Evolutionary conservation across 2,797 vertebrate species (phyloP).

Genomic region (Cetoscarus ocellatus): DNA sequence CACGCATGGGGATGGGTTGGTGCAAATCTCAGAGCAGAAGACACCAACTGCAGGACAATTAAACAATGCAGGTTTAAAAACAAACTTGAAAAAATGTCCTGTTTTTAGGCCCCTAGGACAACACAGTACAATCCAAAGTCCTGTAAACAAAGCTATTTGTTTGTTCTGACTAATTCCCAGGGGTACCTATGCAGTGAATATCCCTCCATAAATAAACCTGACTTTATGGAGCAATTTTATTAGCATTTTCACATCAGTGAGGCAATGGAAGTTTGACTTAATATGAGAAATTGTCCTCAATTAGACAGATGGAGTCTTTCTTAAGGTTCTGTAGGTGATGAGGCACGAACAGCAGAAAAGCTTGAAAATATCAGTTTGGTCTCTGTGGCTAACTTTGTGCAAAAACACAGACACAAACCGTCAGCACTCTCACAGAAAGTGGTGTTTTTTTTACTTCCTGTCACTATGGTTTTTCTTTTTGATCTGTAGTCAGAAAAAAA

Average conservation of each 20-base stretch:
- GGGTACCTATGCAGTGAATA: conserved; percentile 31
- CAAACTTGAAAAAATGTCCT: background rate
- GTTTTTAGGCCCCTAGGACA: conserved; percentile 17
- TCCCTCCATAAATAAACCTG: conserved; percentile 17
- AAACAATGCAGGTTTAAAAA: conserved; percentile 32
- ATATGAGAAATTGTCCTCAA: background rate
- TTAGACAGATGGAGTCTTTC: no score
- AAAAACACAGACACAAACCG: conserved; percentile 12
- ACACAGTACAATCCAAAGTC: conserved; percentile 27
- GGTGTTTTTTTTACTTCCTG: conserved; percentile 43
- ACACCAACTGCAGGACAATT: background rate
- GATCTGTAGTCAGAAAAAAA: conserved; percentile 14
- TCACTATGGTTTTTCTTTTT: conserved; percentile 16
- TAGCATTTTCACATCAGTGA: conserved; percentile 10
- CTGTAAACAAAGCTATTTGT: conserved; percentile 51
- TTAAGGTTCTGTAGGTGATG: conserved; percentile 2
- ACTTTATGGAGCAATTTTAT: conserved; percentile 21
- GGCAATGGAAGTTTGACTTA: conserved; percentile 1
- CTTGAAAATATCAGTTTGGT: conserved; percentile 41
- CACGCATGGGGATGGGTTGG: background rate
- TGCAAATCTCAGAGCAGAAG: conserved; percentile 2
- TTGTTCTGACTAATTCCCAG: conserved; percentile 34
- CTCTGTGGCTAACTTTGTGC: conserved; percentile 37
- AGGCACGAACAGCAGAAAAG: conserved; percentile 23
- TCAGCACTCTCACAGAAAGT: conserved; percentile 5